Conservation (phyloP, 2,888 invertebrate genomes). For the Tiliacea aurago region DNA sequence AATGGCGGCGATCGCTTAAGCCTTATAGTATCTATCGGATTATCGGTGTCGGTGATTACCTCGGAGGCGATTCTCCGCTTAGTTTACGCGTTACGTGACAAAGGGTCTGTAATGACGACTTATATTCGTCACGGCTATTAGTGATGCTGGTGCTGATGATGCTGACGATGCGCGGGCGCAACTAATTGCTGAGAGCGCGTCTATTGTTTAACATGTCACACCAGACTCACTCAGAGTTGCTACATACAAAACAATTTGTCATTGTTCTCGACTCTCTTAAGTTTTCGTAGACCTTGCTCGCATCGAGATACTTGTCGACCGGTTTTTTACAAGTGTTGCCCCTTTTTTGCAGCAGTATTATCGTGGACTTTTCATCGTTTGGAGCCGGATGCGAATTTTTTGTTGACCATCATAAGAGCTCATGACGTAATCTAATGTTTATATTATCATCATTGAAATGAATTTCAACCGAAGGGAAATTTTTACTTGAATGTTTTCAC, state of each 20-base stretch:
- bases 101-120: slow-evolving; percentile 70
- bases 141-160: slow-evolving; percentile 65
- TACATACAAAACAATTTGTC: slow-evolving; percentile 77
- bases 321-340: slow-evolving; percentile 70
- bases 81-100: slow-evolving; percentile 65
- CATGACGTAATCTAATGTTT: slow-evolving; percentile 83
- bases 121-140: slow-evolving; percentile 74
- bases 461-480: slow-evolving; percentile 68
- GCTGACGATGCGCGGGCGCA: slow-evolving; percentile 75
- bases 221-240: slow-evolving; percentile 76
- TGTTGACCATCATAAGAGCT: slow-evolving; percentile 72
- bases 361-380: slow-evolving; percentile 75
- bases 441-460: slow-evolving; percentile 77
- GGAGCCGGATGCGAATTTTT: slow-evolving; percentile 86
- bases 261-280: slow-evolving; percentile 77
- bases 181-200: slow-evolving; percentile 74
- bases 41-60: slow-evolving; percentile 74
- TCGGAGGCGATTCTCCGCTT: slow-evolving; percentile 71
- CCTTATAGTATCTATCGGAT: slow-evolving; percentile 72
- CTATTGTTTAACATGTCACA: slow-evolving; percentile 80
- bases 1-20: slow-evolving; percentile 74
- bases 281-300: slow-evolving; percentile 77
- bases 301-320: slow-evolving; percentile 68
- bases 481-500: slow-evolving; percentile 52
- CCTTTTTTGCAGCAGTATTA: slow-evolving; percentile 76